Conservation (phyloP, 2,113 vertebrate species). For the Hirundichthys speculiger region DNA sequence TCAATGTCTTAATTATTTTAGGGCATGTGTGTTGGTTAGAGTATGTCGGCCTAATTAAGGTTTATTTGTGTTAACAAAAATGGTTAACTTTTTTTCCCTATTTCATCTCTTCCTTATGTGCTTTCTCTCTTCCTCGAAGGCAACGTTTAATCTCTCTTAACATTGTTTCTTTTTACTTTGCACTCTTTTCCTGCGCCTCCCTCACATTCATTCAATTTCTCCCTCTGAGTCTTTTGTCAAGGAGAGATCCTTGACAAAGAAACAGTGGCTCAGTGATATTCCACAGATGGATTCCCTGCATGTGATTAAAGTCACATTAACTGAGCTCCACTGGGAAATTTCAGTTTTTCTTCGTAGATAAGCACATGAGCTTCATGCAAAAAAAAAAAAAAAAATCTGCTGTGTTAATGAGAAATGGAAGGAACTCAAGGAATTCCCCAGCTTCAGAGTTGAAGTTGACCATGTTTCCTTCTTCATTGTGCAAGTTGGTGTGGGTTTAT, state of each 20-base stretch:
- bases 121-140: not conserved
- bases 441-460: not conserved
- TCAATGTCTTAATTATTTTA: slow-evolving; percentile 7
- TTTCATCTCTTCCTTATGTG: not conserved
- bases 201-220: slow-evolving; percentile 11
- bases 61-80: slow-evolving; percentile 53
- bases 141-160: slow-evolving; percentile 1
- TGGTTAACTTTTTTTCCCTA: slow-evolving; percentile 3
- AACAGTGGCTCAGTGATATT: slow-evolving; percentile 34
- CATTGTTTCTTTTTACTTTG: slow-evolving; percentile 13
- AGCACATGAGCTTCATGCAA: slow-evolving; percentile 33
- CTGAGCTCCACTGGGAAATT: slow-evolving; percentile 56
- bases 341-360: slow-evolving; percentile 48
- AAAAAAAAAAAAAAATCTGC: slow-evolving; percentile 11
- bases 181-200: not conserved
- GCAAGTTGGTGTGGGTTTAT: not conserved
- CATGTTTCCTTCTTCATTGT: slow-evolving; percentile 1
- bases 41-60: slow-evolving; percentile 9
- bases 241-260: slow-evolving; percentile 20
- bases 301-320: slow-evolving; percentile 71
- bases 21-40: too few relatives aligned
- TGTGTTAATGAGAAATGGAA: slow-evolving; percentile 19
- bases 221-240: slow-evolving; percentile 3
- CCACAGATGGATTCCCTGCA: slow-evolving; percentile 60
- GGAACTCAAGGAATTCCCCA: slow-evolving; percentile 22